phyloP scores from a whole-genome alignment of 2,113 vertebrate species.

The Takifugu bimaculatus region DNA sequence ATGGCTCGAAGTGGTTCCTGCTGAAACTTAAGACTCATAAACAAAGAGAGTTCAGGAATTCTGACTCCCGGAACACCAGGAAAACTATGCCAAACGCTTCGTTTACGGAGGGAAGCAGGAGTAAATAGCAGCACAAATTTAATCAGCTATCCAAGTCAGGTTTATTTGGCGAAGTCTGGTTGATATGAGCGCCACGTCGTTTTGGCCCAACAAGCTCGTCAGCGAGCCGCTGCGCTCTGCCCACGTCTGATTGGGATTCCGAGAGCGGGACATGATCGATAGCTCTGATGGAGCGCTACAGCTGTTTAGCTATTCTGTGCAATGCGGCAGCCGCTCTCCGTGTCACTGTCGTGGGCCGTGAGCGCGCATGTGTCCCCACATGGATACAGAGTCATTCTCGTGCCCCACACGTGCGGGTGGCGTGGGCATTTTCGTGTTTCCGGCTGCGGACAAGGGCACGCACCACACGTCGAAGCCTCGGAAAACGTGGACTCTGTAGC shows the following conservation, averaged over 20 bases:
- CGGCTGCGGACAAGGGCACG: neutral
- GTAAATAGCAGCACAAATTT: conserved; percentile 24
- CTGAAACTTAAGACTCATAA: too few species aligned
- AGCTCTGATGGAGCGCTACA: conserved; percentile 65
- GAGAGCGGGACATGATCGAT: conserved; percentile 71
- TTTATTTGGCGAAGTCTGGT: conserved; percentile 45
- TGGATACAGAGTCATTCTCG: conserved; percentile 13
- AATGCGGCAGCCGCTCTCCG: conserved; percentile 60
- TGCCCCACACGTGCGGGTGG: neutral
- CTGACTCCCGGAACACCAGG: neutral
- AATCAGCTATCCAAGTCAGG: conserved; percentile 54
- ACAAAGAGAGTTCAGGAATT: neutral
- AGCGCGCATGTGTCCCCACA: conserved; percentile 31
- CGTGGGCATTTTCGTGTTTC: neutral
- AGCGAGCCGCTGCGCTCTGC: conserved; percentile 48
- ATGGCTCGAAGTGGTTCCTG: too few species aligned
- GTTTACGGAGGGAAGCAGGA: neutral
- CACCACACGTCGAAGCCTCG: too few species aligned
- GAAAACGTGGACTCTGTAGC: neutral
- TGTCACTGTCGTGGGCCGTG: conserved; percentile 32
- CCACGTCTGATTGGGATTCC: conserved; percentile 70
- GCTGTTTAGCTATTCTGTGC: conserved; percentile 73
- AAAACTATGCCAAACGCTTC: neutral
- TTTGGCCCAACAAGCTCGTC: conserved; percentile 48
- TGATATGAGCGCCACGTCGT: conserved; percentile 58